Evolutionary conservation across 2,113 vertebrate species (phyloP).

Genomic region (Osmerus eperlanus): DNA sequence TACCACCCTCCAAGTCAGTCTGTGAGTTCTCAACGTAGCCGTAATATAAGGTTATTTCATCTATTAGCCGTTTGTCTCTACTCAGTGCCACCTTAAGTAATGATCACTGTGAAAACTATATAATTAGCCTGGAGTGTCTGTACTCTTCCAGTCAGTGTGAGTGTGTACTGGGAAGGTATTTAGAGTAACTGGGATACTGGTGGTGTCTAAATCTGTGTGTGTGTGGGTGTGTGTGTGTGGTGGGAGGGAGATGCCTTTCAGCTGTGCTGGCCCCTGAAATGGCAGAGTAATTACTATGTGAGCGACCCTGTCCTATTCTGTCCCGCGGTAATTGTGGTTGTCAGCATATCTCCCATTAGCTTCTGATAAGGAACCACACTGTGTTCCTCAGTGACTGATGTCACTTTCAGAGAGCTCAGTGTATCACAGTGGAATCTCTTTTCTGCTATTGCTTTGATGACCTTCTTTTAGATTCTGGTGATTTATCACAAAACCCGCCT

Average conservation of each 20-base stretch:
- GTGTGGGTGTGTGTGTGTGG: neutral
- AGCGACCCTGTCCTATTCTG: slow-evolving; percentile 65
- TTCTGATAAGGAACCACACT: slow-evolving; percentile 74
- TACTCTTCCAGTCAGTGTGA: too few relatives aligned
- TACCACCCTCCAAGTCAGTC: too few relatives aligned
- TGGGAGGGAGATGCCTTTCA: slow-evolving; percentile 59
- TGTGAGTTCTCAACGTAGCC: too few relatives aligned
- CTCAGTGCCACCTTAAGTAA: too few relatives aligned
- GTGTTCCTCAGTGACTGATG: slow-evolving; percentile 1
- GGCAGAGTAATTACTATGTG: slow-evolving; percentile 77
- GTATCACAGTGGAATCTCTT: slow-evolving; percentile 32
- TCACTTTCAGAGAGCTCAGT: too few relatives aligned
- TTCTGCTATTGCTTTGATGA: slow-evolving; percentile 1
- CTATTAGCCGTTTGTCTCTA: too few relatives aligned
- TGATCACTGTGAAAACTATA: too few relatives aligned
- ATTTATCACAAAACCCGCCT: neutral
- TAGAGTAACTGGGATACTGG: too few relatives aligned
- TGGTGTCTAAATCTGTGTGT: neutral
- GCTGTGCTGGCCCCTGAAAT: slow-evolving; percentile 62
- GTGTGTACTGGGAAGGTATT: too few relatives aligned
- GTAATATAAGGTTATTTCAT: too few relatives aligned
- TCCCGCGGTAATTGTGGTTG: slow-evolving; percentile 77
- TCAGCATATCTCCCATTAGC: slow-evolving; percentile 79
- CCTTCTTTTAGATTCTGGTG: neutral
- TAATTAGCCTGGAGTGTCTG: too few relatives aligned